A percentile compares a stretch with the other conserved stretches of the same genome.
phyloP scores from a whole-genome alignment of 2,797 vertebrate species.

The Pteropus rufus region DNA sequence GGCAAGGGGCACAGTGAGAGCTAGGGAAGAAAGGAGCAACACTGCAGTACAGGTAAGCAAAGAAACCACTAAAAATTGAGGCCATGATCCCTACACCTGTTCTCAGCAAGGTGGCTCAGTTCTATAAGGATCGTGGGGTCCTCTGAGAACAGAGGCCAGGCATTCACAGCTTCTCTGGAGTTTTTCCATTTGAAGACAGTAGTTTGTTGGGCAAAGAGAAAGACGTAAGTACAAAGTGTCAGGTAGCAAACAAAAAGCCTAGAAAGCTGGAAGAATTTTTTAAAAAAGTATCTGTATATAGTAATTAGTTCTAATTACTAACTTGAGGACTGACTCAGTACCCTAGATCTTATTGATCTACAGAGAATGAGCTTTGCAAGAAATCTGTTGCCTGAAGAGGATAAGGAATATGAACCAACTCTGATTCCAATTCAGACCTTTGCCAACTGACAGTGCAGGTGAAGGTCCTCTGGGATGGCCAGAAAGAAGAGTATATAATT shows the following conservation, averaged over 20 bases:
- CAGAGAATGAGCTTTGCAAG: conserved; percentile 18
- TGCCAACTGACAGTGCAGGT: conserved; percentile 3
- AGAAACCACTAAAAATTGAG: conserved; percentile 29
- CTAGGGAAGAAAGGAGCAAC: not conserved
- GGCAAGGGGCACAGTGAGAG: not conserved
- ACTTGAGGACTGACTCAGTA: not conserved
- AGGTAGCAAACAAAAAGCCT: not conserved
- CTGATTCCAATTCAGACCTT: conserved; percentile 3
- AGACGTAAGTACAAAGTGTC: not conserved
- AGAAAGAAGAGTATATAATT: not conserved
- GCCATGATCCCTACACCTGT: not conserved
- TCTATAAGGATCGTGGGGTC: not conserved
- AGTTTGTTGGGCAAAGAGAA: not conserved
- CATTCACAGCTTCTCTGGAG: conserved; percentile 19
- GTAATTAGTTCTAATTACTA: conserved; percentile 11
- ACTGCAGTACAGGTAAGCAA: not conserved
- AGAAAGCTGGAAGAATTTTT: conserved; percentile 4
- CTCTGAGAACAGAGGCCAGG: not conserved
- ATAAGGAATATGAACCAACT: conserved; percentile 47
- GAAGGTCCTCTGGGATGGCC: not conserved
- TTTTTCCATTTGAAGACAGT: conserved; percentile 25
- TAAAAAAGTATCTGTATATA: not conserved
- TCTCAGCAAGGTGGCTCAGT: conserved; percentile 32
- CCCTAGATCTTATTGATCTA: conserved; percentile 3
- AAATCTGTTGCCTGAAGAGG: conserved; percentile 40